Evolutionary conservation across 1,140 invertebrate species (phyloP).

Genomic region (Leguminivora glycinivorella): DNA sequence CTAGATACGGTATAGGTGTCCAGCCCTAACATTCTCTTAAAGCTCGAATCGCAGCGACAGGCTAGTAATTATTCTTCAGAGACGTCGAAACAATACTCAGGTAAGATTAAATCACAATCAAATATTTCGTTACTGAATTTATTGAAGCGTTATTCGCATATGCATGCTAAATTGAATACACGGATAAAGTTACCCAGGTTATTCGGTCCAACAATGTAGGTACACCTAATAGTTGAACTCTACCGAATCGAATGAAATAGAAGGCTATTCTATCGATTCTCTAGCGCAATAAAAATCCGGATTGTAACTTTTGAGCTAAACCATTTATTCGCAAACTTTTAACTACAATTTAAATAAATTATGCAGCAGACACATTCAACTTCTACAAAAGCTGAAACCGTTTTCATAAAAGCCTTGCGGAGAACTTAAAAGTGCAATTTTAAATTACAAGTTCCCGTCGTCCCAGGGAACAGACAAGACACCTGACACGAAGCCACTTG

Average conservation of each 20-base stretch:
- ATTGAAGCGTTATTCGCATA: too few relatives aligned
- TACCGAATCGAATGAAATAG: not conserved
- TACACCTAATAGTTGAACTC: not conserved
- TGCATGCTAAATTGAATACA: too few relatives aligned
- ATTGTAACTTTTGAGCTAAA: not conserved
- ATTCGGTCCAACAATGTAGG: too few relatives aligned
- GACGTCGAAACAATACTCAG: too few relatives aligned
- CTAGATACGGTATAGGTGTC: too few relatives aligned
- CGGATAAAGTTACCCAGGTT: too few relatives aligned
- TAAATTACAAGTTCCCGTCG: slow-evolving; percentile 1
- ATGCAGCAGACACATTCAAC: not conserved
- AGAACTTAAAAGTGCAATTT: slow-evolving; percentile 1
- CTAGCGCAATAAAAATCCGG: not conserved
- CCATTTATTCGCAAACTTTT: not conserved
- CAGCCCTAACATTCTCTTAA: too few relatives aligned
- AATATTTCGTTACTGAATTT: too few relatives aligned
- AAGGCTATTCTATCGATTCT: not conserved
- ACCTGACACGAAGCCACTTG: slow-evolving; percentile 8
- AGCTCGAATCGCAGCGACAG: too few relatives aligned
- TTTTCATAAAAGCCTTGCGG: not conserved
- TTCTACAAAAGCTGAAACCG: not conserved
- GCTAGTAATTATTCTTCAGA: too few relatives aligned
- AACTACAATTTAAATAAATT: slow-evolving; percentile 13
- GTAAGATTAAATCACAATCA: too few relatives aligned
- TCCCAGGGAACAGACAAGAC: not conserved